A percentile compares a stretch with the other conserved stretches of the same genome.
Conservation (phyloP, 2,797 vertebrate genomes). For the Syngnathus rostellatus region DNA sequence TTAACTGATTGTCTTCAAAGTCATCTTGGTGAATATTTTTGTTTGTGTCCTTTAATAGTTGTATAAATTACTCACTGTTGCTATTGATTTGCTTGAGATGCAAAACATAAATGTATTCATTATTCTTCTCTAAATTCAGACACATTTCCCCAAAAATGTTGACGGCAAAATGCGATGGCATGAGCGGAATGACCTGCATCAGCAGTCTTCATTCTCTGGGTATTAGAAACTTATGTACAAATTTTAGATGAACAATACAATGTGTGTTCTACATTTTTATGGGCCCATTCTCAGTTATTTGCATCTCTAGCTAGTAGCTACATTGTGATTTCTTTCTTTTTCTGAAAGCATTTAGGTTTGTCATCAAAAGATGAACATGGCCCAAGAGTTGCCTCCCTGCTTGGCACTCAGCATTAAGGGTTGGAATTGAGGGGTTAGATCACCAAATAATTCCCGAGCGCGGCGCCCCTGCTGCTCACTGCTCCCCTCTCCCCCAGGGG, state of each 20-base stretch:
- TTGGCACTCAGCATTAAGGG: too few species aligned
- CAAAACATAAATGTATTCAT: not conserved
- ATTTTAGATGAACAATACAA: not conserved
- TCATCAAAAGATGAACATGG: not conserved
- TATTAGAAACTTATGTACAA: not conserved
- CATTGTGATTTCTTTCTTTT: not conserved
- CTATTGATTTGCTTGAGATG: not conserved
- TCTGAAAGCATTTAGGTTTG: not conserved
- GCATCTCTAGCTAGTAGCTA: not conserved
- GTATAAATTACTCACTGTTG: too few species aligned
- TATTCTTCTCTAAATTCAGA: not conserved
- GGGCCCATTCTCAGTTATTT: constrained; percentile 8
- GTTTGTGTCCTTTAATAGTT: too few species aligned
- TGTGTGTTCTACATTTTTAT: constrained; percentile 3
- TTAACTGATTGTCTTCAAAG: too few species aligned
- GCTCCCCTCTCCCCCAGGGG: too few species aligned
- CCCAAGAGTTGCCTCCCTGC: too few species aligned
- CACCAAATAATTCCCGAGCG: too few species aligned
- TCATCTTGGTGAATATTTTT: too few species aligned
- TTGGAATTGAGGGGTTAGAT: too few species aligned
- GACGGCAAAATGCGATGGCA: not conserved
- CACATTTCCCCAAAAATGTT: not conserved
- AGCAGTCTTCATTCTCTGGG: not conserved
- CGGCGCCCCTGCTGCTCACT: too few species aligned
- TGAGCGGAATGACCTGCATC: not conserved